A percentile compares a stretch with the other conserved stretches of the same genome.
These are phyloP conservation scores for Oegoconia quadripuncta DNA, from an alignment of 2,888 invertebrate species.

Conservation along the genomic window DNA sequence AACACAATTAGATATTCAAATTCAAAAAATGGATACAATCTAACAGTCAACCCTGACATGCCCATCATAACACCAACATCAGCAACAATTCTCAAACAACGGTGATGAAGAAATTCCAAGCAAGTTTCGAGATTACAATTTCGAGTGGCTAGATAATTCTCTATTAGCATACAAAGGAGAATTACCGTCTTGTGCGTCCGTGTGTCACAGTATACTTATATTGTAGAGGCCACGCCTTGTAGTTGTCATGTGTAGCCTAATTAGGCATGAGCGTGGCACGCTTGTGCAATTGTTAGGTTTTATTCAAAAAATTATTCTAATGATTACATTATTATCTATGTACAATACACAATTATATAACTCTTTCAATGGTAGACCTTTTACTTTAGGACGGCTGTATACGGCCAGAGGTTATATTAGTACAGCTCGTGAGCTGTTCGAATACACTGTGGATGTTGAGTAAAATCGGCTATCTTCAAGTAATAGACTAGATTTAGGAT, in stretches of 20 bases:
- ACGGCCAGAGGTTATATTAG: too few species aligned
- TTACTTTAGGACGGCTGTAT: too few species aligned
- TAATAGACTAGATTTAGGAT: too few species aligned
- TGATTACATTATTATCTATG: too few species aligned
- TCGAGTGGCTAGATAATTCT: conserved; percentile 76
- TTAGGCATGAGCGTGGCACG: conserved; percentile 56
- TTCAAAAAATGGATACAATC: too few species aligned
- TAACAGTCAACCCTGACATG: background rate
- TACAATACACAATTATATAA: background rate
- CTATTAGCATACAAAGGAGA: conserved; percentile 78
- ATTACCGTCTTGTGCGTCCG: conserved; percentile 71
- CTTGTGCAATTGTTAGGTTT: conserved; percentile 33
- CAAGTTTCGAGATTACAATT: conserved; percentile 76
- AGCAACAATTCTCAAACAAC: conserved; percentile 37
- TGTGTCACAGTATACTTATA: conserved; percentile 58
- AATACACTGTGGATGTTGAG: too few species aligned
- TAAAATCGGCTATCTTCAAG: too few species aligned
- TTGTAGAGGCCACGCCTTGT: conserved; percentile 72
- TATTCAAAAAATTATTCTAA: conserved; percentile 1
- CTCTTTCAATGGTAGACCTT: too few species aligned
- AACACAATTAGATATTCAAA: too few species aligned
- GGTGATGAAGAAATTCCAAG: conserved; percentile 77
- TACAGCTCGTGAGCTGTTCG: too few species aligned
- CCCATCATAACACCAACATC: conserved; percentile 3
- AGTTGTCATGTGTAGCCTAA: conserved; percentile 74